Conservation (phyloP, 2,797 vertebrate genomes). For the Notamacropus eugenii region DNA sequence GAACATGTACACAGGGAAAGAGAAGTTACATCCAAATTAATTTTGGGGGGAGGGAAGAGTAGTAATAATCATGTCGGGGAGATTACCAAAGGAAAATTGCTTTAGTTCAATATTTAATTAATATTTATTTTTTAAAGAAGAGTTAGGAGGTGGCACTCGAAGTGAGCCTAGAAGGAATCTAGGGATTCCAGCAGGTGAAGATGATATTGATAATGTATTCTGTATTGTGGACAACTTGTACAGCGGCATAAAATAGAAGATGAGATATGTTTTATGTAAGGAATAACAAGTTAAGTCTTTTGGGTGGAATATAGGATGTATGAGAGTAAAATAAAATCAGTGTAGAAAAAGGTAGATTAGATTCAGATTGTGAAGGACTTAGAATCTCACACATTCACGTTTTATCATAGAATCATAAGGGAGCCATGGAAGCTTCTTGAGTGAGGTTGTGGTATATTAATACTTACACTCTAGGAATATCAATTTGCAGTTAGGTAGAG, state of each 20-base stretch:
- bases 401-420: neutral
- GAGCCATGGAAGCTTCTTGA: neutral
- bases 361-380: neutral
- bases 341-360: neutral
- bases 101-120: neutral
- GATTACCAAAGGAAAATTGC: neutral
- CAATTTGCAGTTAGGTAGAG: neutral
- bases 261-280: neutral
- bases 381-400: neutral
- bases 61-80: neutral
- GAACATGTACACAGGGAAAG: neutral
- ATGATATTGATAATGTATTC: neutral
- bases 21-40: neutral
- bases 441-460: neutral
- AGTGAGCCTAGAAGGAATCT: neutral
- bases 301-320: neutral
- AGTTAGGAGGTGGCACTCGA: neutral
- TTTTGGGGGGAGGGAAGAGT: neutral
- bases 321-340: neutral
- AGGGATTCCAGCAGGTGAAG: neutral
- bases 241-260: neutral
- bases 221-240: neutral
- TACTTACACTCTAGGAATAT: neutral
- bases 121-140: neutral
- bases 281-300: neutral